Evolutionary conservation across 2,888 invertebrate genomes (phyloP).

Genomic region (Caenorhabditis doughertyi): DNA sequence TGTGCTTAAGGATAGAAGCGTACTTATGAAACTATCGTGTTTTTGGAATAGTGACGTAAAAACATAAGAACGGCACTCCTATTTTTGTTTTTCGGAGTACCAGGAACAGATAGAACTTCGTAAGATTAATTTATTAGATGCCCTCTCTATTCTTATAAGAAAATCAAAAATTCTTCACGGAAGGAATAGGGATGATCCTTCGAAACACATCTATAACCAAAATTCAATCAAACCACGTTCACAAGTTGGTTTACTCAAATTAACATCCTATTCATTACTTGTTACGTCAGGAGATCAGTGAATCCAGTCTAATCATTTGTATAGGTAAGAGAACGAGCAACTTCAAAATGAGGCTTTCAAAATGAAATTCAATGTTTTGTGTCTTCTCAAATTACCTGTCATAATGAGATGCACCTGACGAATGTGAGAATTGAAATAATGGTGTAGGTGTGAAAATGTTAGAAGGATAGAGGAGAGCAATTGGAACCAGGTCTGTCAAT

Average conservation of each 20-base stretch:
- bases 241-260: conserved; percentile 40
- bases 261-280: conserved; percentile 27
- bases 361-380: not conserved
- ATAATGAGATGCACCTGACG: not conserved
- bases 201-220: conserved; percentile 2
- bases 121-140: not conserved
- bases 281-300: conserved; percentile 53
- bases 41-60: not conserved
- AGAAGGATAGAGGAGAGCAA: not conserved
- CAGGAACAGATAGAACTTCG: not conserved
- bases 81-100: not conserved
- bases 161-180: not conserved
- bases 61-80: not conserved
- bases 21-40: not conserved
- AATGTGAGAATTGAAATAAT: conserved; percentile 19
- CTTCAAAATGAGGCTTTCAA: not conserved
- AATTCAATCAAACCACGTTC: conserved; percentile 27
- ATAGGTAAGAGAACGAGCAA: not conserved
- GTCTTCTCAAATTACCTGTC: conserved; percentile 8
- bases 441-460: conserved; percentile 14
- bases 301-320: conserved; percentile 50
- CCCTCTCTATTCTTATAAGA: not conserved
- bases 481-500: not conserved
- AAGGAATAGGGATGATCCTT: not conserved
- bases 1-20: too few species aligned